Percentiles rank a stretch among this genome's conserved stretches.
Conservation (phyloP, 2,888 invertebrate genomes). For the Torymus aiolomorphi region DNA sequence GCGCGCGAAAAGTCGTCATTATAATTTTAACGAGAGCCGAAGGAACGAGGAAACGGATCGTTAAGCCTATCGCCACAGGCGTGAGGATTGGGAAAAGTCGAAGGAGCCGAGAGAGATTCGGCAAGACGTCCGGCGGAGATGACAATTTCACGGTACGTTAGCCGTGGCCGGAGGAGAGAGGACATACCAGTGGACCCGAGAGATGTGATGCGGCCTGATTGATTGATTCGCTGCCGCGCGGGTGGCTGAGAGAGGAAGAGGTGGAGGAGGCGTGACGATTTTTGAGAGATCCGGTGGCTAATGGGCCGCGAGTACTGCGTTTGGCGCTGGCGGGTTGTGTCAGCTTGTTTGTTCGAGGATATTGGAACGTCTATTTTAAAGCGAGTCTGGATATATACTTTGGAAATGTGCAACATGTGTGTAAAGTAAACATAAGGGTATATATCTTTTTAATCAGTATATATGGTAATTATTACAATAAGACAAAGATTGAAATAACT, state of each 20-base stretch:
- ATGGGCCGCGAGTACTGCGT: too few species aligned
- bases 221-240: slow-evolving; percentile 44
- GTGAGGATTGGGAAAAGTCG: not conserved
- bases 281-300: too few species aligned
- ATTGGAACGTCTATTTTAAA: too few species aligned
- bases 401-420: too few species aligned
- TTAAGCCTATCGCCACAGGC: slow-evolving; percentile 41
- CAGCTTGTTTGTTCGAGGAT: too few species aligned
- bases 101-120: slow-evolving; percentile 21
- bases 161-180: slow-evolving; percentile 30
- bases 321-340: too few species aligned
- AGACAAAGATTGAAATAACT: too few species aligned
- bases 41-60: slow-evolving; percentile 37
- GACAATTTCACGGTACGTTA: slow-evolving; percentile 74
- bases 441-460: too few species aligned
- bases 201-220: slow-evolving; percentile 15
- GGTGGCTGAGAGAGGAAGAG: slow-evolving; percentile 61
- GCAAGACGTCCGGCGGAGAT: slow-evolving; percentile 61
- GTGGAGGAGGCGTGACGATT: slow-evolving; percentile 50
- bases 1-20: slow-evolving; percentile 17
- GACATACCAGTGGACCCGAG: not conserved
- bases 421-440: too few species aligned
- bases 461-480: too few species aligned
- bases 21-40: slow-evolving; percentile 44
- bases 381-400: too few species aligned